A percentile compares a stretch with the other conserved stretches of the same genome.
Conservation (phyloP, 2,888 invertebrate genomes). For the Drosophila mimica region DNA sequence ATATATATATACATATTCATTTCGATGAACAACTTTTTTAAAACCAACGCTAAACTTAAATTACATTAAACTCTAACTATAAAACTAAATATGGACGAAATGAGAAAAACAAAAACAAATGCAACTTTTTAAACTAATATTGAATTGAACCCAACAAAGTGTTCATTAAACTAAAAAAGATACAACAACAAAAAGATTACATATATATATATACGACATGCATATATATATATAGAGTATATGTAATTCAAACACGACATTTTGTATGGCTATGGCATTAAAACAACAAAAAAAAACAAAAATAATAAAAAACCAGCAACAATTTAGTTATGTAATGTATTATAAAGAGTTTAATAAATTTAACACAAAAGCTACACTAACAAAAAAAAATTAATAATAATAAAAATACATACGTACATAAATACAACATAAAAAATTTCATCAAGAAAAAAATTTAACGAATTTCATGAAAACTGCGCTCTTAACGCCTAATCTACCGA, state of each 20-base stretch:
- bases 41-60: slow-evolving; percentile 72
- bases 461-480: slow-evolving; percentile 68
- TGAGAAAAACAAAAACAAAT: slow-evolving; percentile 35
- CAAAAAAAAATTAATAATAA: slow-evolving; percentile 34
- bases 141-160: slow-evolving; percentile 84
- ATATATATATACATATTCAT: slow-evolving; percentile 55
- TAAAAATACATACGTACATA: slow-evolving; percentile 14
- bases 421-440: slow-evolving; percentile 32
- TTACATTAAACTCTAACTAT: slow-evolving; percentile 54
- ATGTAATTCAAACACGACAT: slow-evolving; percentile 57
- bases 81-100: slow-evolving; percentile 34
- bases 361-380: slow-evolving; percentile 51
- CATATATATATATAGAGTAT: slow-evolving; percentile 15
- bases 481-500: slow-evolving; percentile 65
- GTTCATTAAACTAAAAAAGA: slow-evolving; percentile 82
- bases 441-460: slow-evolving; percentile 59
- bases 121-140: slow-evolving; percentile 76
- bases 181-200: slow-evolving; percentile 37
- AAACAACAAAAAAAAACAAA: slow-evolving; percentile 25
- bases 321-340: slow-evolving; percentile 72
- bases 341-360: slow-evolving; percentile 76
- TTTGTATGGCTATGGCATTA: slow-evolving; percentile 74
- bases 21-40: slow-evolving; percentile 69
- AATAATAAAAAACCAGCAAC: slow-evolving; percentile 41
- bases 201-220: slow-evolving; percentile 34